Evolutionary conservation across 2,888 invertebrate genomes (phyloP).

Genomic region (Tanytarsus gracilentus): DNA sequence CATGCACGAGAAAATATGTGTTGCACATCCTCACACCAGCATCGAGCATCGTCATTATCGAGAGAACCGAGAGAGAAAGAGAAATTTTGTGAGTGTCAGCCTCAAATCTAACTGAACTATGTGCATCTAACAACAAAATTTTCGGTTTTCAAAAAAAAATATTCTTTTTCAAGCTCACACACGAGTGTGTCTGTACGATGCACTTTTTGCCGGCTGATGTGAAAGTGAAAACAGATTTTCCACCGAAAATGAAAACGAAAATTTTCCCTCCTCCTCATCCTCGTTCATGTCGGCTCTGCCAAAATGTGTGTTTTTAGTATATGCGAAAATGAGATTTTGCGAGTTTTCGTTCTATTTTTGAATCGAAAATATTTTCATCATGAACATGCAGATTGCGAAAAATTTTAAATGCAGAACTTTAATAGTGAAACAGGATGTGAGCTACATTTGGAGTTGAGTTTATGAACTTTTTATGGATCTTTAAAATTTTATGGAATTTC

Average conservation of each 20-base stretch:
- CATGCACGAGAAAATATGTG: background rate
- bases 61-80: background rate
- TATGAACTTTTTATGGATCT: too few species aligned
- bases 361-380: background rate
- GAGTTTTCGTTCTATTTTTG: background rate
- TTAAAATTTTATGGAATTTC: too few species aligned
- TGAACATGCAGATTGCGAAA: too few species aligned
- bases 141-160: conserved; percentile 1
- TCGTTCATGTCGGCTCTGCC: background rate
- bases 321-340: background rate
- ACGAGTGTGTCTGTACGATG: background rate
- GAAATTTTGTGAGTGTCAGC: background rate
- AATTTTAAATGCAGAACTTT: too few species aligned
- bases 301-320: background rate
- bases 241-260: conserved; percentile 27
- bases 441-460: too few species aligned
- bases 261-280: background rate
- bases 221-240: conserved; percentile 25
- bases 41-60: background rate
- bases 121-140: too few species aligned
- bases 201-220: conserved; percentile 9
- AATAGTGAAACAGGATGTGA: background rate
- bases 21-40: background rate
- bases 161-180: background rate
- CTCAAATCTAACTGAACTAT: background rate